phyloP scores from a whole-genome alignment of 1,140 invertebrate genomes.

The Rhagoletis zephyria region DNA sequence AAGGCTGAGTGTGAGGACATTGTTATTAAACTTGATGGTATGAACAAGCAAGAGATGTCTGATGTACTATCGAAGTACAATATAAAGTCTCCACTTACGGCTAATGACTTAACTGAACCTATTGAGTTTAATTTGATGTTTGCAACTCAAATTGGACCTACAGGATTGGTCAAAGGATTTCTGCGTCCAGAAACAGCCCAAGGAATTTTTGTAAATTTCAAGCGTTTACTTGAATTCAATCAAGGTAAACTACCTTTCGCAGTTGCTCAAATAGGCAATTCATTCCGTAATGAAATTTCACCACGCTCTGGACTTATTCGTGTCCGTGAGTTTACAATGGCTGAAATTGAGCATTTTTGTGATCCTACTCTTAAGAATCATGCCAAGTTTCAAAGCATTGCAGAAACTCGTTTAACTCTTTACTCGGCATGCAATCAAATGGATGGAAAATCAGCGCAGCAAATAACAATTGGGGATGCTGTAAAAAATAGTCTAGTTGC shows the following conservation, averaged over 20 bases:
- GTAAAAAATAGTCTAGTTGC: constrained; percentile 85
- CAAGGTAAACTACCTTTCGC: constrained; percentile 97
- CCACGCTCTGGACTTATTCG: constrained; percentile 95
- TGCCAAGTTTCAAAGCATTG: constrained; percentile 89
- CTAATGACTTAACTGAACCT: constrained; percentile 94
- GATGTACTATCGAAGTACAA: constrained; percentile 87
- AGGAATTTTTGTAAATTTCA: constrained; percentile 99
- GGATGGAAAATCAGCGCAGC: constrained; percentile 86
- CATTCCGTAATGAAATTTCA: constrained; percentile 99
- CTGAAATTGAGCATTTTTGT: constrained; percentile 99
- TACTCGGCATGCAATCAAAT: constrained; percentile 98
- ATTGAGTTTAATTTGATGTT: constrained; percentile 99
- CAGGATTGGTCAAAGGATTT: constrained; percentile 93
- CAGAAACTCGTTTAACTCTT: constrained; percentile 83
- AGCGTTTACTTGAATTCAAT: constrained; percentile 94
- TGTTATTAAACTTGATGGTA: constrained; percentile 88
- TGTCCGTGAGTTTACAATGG: constrained; percentile 99
- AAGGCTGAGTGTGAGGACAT: constrained; percentile 87
- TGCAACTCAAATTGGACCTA: constrained; percentile 95
- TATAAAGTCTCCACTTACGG: constrained; percentile 95
- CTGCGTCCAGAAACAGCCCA: constrained; percentile 98
- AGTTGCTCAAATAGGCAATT: constrained; percentile 91
- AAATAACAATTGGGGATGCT: constrained; percentile 83
- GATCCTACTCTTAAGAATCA: constrained; percentile 92
- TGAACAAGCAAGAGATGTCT: constrained; percentile 91